Percentiles rank a stretch among this genome's conserved stretches.
Conservation (phyloP, 2,888 invertebrate species). For the Nemotelus nigrinus region DNA sequence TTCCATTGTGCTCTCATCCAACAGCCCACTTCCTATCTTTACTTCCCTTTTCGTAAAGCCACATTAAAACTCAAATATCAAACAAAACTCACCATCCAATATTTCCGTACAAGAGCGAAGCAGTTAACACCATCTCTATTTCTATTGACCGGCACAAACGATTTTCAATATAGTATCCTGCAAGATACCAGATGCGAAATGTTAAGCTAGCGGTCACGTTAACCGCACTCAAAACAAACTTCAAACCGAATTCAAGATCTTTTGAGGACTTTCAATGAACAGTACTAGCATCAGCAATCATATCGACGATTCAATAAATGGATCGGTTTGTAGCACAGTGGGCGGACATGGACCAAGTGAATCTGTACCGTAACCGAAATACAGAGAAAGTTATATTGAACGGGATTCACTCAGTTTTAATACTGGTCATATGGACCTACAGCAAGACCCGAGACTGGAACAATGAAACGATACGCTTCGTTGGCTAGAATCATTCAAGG, state of each 20-base stretch:
- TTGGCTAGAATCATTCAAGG: constrained; percentile 32
- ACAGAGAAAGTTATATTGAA: not conserved
- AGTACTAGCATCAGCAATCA: constrained; percentile 24
- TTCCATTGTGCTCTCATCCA: no score
- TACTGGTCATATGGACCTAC: no score
- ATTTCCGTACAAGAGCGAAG: not conserved
- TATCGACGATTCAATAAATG: not conserved
- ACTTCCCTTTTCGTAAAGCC: no score
- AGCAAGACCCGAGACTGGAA: not conserved
- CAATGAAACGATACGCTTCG: constrained; percentile 33
- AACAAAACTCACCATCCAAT: no score
- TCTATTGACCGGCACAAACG: not conserved
- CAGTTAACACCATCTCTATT: constrained; percentile 9
- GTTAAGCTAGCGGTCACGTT: constrained; percentile 22
- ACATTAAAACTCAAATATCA: no score
- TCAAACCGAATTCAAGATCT: constrained; percentile 16
- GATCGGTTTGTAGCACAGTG: not conserved
- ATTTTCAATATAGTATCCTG: constrained; percentile 28
- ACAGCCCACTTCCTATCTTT: no score
- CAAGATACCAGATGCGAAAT: constrained; percentile 9
- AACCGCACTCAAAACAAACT: constrained; percentile 23
- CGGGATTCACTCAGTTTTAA: not conserved
- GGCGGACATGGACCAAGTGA: no score
- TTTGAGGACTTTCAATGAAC: constrained; percentile 18
- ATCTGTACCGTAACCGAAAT: no score